Percentiles rank a stretch among this genome's conserved stretches.
Conservation (phyloP, 2,888 invertebrate species). For the Disparrhopalites patrizii region DNA sequence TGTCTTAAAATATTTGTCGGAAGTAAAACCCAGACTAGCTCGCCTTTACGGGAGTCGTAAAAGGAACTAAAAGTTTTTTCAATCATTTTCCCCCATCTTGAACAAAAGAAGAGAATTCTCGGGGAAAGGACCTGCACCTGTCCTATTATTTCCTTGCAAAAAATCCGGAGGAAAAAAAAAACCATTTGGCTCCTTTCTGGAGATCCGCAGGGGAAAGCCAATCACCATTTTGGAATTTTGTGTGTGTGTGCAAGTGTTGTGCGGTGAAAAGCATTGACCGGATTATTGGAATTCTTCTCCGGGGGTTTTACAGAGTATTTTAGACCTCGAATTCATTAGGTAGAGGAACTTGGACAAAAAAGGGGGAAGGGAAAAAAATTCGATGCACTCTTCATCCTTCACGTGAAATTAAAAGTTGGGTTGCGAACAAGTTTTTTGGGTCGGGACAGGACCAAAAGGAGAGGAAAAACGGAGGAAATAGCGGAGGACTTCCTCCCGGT, state of each 20-base stretch:
- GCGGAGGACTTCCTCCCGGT: too few species aligned
- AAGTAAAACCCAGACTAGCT: neutral
- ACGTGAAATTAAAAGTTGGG: too few species aligned
- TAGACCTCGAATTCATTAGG: too few species aligned
- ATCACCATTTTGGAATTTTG: conserved; percentile 13
- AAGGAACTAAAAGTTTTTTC: conserved; percentile 18
- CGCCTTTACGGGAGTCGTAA: conserved; percentile 18
- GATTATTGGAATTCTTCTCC: neutral
- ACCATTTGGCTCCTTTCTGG: neutral
- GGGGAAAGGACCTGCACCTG: conserved; percentile 12
- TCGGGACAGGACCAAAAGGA: too few species aligned
- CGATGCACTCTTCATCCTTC: too few species aligned
- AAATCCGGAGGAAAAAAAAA: too few species aligned
- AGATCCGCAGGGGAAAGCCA: neutral
- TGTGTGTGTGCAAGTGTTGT: neutral
- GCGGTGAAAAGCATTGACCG: neutral
- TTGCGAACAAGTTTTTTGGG: too few species aligned
- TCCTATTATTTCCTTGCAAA: conserved; percentile 6
- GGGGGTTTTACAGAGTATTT: too few species aligned
- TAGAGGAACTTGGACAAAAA: too few species aligned
- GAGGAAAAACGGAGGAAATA: too few species aligned
- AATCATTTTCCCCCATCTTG: neutral
- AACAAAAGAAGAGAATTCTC: too few species aligned
- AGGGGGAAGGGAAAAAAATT: too few species aligned
- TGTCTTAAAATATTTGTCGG: conserved; percentile 1